Base-by-base conservation (phyloP, 2,113 vertebrate species). In the Leucopsar rothschildi region DNA sequence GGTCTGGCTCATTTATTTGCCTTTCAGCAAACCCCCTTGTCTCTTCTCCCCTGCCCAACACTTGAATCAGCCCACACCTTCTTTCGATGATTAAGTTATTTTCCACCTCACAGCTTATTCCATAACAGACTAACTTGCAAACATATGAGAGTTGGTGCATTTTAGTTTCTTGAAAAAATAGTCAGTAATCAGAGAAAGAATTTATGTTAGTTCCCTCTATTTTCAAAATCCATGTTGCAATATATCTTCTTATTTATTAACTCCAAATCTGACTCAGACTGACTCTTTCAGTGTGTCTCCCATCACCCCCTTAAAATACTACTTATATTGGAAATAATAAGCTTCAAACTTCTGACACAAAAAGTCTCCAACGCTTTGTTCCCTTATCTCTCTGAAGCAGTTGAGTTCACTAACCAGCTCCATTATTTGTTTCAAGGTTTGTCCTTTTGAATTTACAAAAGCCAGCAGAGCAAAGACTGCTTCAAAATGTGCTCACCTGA, bases 81-180 rank as follows among this genome's bases (percentile, higher is more conserved):
- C 47, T 80, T 24, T 31, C 45, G 22, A 16, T 68, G 66, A 92
- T 55, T 22, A 79, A 88, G 17, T 39, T 50, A 44, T 90, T 78
- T 93, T 92, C 89, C 56, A 59, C 28, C 40, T 75, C 5, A 4
- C 60, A 84, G 24, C 52, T 52, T 52, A 55, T 21, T 60, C 50
- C 12, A 2, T 59, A 61, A 5, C 52, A 59, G 18, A 33, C 9
- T 45, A 44, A 35, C 22, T 40, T 63, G 35, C 11, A 55, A 53
- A 59, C 31, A 22, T 5, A 28, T 17, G 16, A 70, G 3, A 71
- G 13, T 19, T 65, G 35, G 11, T 0, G 0, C 4, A 20, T 66
- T 71, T 75, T 49, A 0, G 1, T 53, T 33, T 39, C 31, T 66
- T 66, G 9, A 63, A 77, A 88, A 84, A 29, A 19, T 9, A 49